Evolutionary conservation across 2,888 invertebrate species (phyloP), one percentile per base, ranked within the genome.

Genomic region (Andricus curvator): DNA sequence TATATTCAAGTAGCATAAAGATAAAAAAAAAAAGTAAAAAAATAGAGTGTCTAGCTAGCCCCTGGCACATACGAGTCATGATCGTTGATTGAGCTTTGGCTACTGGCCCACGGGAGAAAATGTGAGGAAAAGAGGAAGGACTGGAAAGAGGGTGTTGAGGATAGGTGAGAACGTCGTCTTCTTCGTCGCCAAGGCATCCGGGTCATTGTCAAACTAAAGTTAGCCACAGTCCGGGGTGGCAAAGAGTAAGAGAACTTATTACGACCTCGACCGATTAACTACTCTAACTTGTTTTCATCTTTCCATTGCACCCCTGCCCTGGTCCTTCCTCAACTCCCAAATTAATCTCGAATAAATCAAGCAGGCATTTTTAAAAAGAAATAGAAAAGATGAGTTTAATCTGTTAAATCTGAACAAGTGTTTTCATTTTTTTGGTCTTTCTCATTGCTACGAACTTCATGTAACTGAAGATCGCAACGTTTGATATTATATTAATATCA

Each of bases 191-290:
- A 86, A 86, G 85, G 87, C 89, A 91, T 91, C 88, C 90, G 88
- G 92, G 91, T 92, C 91, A 92, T 91, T 92, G 91, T 92, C 92
- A 87, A 86, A 87, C 90, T 91, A 91, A 91, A 90, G 88, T 89
- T 90, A 89, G 89, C 84, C 82, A 81, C 81, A 80, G 83, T 83
- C 79, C 65, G 80, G 79, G 80, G 80, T 80, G 77, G 80, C 78
- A 79, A 80, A 81, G 84, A 86, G 84, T 78, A 79, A 81, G 84
- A 86, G 84, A 86, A 86, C 84, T 88, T 86, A 86, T 85, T 86
- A 85, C 84, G 86, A 84, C 90, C 89, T 88, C 87, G 88, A 86
- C 86, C 87, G 86, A 86, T 87, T 87, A 88, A 88, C 82, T 82
- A 83, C 80, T 83, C 79, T 37, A 37, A 37, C 37, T 84, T 85